These are phyloP conservation scores for Trinorchestia longiramus DNA, from an alignment of 1,140 invertebrate genomes.

Conservation along the genomic window DNA sequence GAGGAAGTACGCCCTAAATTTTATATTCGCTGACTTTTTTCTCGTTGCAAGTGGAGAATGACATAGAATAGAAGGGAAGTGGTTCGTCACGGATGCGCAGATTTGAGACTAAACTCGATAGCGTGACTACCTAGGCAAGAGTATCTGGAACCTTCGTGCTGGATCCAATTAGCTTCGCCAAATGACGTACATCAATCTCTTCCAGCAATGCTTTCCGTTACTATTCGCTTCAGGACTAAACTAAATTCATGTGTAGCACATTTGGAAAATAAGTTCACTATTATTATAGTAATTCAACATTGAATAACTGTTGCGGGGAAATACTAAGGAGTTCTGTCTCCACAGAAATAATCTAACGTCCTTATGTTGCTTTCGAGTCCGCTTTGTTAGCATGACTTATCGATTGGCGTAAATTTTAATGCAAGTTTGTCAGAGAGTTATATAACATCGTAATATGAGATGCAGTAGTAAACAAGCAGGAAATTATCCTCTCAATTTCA, in stretches of 20 bases:
- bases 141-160: background rate
- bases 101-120: background rate
- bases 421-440: too few species aligned
- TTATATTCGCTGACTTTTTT: background rate
- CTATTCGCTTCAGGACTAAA: background rate
- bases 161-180: background rate
- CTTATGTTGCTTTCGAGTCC: background rate
- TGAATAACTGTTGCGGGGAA: too few species aligned
- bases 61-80: background rate
- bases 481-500: too few species aligned
- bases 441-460: too few species aligned
- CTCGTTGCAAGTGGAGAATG: background rate
- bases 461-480: too few species aligned
- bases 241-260: background rate
- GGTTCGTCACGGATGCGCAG: background rate
- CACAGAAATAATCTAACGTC: background rate
- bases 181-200: background rate
- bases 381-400: too few species aligned
- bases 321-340: background rate
- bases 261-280: background rate
- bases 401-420: too few species aligned
- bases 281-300: too few species aligned
- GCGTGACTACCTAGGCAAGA: background rate
- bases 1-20: background rate
- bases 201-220: background rate